phyloP scores from a whole-genome alignment of 1,140 invertebrate species.

The Mercenaria mercenaria region DNA sequence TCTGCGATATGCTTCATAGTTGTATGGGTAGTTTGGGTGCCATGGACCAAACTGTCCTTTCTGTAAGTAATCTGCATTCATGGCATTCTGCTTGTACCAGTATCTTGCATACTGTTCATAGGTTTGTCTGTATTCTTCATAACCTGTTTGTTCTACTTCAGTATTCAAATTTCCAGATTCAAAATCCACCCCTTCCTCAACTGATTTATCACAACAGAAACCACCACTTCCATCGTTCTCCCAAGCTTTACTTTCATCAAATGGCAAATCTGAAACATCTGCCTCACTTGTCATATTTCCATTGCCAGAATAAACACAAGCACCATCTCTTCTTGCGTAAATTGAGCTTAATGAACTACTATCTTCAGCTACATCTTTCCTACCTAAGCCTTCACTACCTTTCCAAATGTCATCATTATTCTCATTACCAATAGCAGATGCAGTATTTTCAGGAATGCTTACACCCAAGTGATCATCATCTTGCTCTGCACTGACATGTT shows the following conservation, averaged over 20 bases:
- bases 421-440: neutral
- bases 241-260: conserved; percentile 14
- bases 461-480: no score
- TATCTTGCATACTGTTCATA: conserved; percentile 24
- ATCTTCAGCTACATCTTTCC: neutral
- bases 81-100: neutral
- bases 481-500: neutral
- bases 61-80: neutral
- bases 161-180: neutral
- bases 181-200: neutral
- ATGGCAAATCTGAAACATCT: conserved; percentile 41
- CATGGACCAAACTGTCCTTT: neutral
- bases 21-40: conserved; percentile 13
- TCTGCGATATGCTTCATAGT: conserved; percentile 17
- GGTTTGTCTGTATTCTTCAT: neutral
- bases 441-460: neutral
- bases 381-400: no score
- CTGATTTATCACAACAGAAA: neutral
- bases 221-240: neutral
- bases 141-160: neutral
- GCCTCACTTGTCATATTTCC: conserved; percentile 37
- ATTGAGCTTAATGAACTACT: neutral
- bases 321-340: neutral
- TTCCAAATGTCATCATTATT: neutral
- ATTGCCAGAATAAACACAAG: neutral